Conservation (phyloP, 2,888 invertebrate genomes). For the Lamellibrachia satsuma region DNA sequence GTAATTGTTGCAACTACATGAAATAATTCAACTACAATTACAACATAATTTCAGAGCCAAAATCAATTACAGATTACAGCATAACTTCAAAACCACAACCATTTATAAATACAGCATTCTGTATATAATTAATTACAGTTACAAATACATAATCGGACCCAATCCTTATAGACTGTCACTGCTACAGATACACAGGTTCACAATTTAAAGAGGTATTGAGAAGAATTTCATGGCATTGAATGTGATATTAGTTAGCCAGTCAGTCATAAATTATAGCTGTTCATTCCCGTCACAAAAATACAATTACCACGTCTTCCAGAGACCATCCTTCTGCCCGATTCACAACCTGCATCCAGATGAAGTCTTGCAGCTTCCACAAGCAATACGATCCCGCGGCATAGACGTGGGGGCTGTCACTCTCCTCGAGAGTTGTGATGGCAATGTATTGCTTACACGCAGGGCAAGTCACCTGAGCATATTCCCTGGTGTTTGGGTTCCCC, state of each 20-base stretch:
- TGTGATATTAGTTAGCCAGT: not conserved
- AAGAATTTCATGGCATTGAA: not conserved
- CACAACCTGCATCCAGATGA: conserved; percentile 43
- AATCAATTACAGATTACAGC: too few species aligned
- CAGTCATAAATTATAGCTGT: not conserved
- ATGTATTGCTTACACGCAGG: conserved; percentile 65
- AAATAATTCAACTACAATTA: too few species aligned
- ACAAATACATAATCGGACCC: not conserved
- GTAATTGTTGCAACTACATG: too few species aligned
- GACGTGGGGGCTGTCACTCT: conserved; percentile 64
- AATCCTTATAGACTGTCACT: not conserved
- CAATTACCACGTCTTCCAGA: conserved; percentile 43
- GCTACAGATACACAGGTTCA: not conserved
- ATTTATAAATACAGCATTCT: too few species aligned
- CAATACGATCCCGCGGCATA: conserved; percentile 51
- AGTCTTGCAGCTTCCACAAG: conserved; percentile 42
- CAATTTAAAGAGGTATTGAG: not conserved
- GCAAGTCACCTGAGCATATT: conserved; percentile 65
- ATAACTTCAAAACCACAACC: too few species aligned
- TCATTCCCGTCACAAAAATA: not conserved
- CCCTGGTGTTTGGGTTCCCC: conserved; percentile 68
- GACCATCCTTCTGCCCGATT: conserved; percentile 60
- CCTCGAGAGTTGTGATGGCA: conserved; percentile 63
- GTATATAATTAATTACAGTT: too few species aligned
- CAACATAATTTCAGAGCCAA: too few species aligned